Evolutionary conservation across 1,140 invertebrate genomes (phyloP), one percentile per base, ranked within the genome.

Genomic region (Dendroctonus valens): DNA sequence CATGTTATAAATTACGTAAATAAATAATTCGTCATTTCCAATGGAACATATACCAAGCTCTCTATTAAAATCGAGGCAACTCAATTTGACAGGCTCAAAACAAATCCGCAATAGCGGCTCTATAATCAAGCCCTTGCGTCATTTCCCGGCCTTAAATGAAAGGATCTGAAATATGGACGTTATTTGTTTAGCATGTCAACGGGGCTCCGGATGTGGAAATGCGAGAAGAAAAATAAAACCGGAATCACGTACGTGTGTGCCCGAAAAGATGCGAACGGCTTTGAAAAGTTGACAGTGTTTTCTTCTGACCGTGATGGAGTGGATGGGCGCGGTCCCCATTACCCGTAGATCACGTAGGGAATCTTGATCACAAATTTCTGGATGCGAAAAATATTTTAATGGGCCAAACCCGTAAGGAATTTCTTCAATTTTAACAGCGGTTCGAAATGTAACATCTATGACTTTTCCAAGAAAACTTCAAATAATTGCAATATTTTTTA

Each of bases 161-260:
- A 61, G 59, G 59, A 12, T 26, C 26, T 61, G 49, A 61, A 61
- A 51, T 61, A 61, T 61, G 59, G 49, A 51, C 49, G 59, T 61
- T 61, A 61, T 61, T 61, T 61, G 59, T 61, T 61, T 51, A 52
- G 48, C 59, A 51, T 61, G 59, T 61, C 59, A 51, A 49, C 58
- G 58, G 58, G n/a, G 39, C 7, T 9, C 38, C 15, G 40, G 38
- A 52, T 51, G 41, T 51, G 59, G 49, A 50, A 51, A 61, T 51
- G 58, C 40, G 58, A 57, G 26, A 37, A 41, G 59, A 52, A 61
- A 61, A 61, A 61, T 61, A 61, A 61, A 61, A 51, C 59, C 7
- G 59, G 49, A 41, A 61, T 51, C 59, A 61, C 59, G 59, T 61
- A 61, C 59, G 49, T 61, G 26, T 26, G 59, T n/a, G 11, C 40